Evolutionary conservation across 23 tunicate genomes (phyloP), one percentile per base, ranked within the genome.

Genomic region (Corella eumyota): DNA sequence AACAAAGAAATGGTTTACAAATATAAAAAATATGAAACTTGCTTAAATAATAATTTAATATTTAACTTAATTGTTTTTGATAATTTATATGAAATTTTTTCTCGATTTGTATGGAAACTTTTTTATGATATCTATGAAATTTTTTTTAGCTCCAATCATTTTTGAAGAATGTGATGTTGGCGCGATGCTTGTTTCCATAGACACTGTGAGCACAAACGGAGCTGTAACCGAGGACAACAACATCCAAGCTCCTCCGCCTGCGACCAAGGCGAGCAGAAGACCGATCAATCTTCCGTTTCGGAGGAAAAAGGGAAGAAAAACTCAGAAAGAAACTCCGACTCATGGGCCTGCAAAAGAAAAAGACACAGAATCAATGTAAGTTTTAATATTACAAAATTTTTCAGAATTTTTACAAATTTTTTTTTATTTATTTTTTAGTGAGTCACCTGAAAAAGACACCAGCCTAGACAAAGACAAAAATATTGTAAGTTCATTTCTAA

Each of bases 121-220:
- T n/a, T n/a, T n/a, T n/a, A n/a, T n/a, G n/a, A n/a, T n/a, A n/a
- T n/a, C n/a, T n/a, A n/a, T n/a, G n/a, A n/a, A n/a, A n/a, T 50
- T 51, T 34, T 73, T n/a, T 59, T 1, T 35, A 79, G 88, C 56
- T 0, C 66, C 77, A 3, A 71, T 85, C 30, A 36, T 61, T 7
- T 85, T 85, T 40, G 95, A 85, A 32, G 85, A 77, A 49, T 85
- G 78, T 0, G 75, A 66, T 34, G 45, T 58, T 24, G 34, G 56
- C 3, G 44, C 95, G 2, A 58, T 81, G 1, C 34, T 61, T 32
- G 56, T 53, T 17, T 21, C 67, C 20, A 46, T 32, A n/a, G 75
- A 69, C 0, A 56, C 67, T 2, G 28, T 33, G 22, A 61, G 27
- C 28, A 22, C 56, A 6, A 61, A 61, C 30, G 77, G 68, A 6